Evolutionary conservation across 2,113 vertebrate genomes (phyloP), one percentile per base, ranked within the genome.

Genomic region (Myiozetetes cayanensis): DNA sequence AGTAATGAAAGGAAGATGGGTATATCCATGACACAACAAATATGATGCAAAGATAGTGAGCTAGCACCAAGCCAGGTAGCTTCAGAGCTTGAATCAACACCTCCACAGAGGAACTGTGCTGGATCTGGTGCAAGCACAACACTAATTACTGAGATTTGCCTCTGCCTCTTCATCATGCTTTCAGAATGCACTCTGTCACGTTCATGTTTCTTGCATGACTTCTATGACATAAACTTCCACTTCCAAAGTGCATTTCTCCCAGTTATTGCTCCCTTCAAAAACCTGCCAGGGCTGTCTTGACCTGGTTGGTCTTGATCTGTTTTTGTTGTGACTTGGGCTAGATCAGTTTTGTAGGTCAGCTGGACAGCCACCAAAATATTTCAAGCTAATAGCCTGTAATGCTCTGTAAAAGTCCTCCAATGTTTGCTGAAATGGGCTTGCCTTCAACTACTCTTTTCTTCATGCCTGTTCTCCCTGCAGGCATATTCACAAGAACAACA

Each of bases 241-340:
- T 76, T 94, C 90, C 56, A 39, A 84, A 74, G 9, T 44, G 50
- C 59, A 52, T 37, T 95, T 84, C 72, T 65, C 31, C 13, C 6
- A 50, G 53, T 50, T 27, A 61, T 8, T 56, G 50, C 18, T 90
- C 33, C 44, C 65, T 78, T 61, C 77, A 50, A 87, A 93, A 92
- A 89, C 55, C 56, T 93, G 92, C 55, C 55, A 88, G 76, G 90
- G 55, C 50, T 86, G 46, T 67, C 68, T 67, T 94, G 59, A 90
- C 39, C 72, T 76, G 23, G 14, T 53, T 94, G 77, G 19, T 89
- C 44, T 79, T 79, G 55, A 89, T 95, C 44, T 87, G 82, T 28
- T 82, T 84, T 84, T 77, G 23, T 70, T 73, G 65, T 84, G 75
- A 73, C 63, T 79, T 43, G 28, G 25, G n/a, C 63, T 82, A 80